These are phyloP conservation scores for Tinamus major DNA, from an alignment of 2,797 vertebrate species.

Conservation along the genomic window DNA sequence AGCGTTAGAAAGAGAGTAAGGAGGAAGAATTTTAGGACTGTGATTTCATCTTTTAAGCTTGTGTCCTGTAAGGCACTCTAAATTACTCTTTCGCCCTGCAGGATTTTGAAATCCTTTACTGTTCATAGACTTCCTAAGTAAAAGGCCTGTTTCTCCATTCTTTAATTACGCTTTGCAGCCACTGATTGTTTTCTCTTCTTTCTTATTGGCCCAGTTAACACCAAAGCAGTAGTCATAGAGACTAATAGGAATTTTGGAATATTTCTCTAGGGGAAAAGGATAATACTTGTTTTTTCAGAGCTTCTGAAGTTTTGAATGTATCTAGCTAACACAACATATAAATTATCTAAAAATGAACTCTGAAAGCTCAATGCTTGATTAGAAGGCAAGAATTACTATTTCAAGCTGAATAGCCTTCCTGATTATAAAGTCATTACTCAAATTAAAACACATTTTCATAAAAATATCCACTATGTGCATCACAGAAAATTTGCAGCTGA, in stretches of 20 bases:
- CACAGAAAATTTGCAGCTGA: not conserved
- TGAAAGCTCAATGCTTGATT: not conserved
- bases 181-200: not conserved
- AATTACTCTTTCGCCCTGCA: not conserved
- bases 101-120: not conserved
- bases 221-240: not conserved
- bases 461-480: not conserved
- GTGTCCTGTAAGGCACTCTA: not conserved
- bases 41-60: not conserved
- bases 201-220: not conserved
- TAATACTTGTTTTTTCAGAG: not conserved
- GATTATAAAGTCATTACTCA: slow-evolving; percentile 26
- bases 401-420: slow-evolving; percentile 14
- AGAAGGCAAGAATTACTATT: slow-evolving; percentile 28
- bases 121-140: not conserved
- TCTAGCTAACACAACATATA: not conserved
- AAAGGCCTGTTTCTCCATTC: not conserved
- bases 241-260: not conserved
- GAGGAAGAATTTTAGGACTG: not conserved
- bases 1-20: not conserved
- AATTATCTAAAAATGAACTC: slow-evolving; percentile 43
- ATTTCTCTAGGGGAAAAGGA: slow-evolving; percentile 10
- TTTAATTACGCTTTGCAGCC: not conserved
- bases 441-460: slow-evolving; percentile 16
- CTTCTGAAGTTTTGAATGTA: not conserved